Conservation (phyloP, 2,888 invertebrate species). For the Pyrocoelia pectoralis region DNA sequence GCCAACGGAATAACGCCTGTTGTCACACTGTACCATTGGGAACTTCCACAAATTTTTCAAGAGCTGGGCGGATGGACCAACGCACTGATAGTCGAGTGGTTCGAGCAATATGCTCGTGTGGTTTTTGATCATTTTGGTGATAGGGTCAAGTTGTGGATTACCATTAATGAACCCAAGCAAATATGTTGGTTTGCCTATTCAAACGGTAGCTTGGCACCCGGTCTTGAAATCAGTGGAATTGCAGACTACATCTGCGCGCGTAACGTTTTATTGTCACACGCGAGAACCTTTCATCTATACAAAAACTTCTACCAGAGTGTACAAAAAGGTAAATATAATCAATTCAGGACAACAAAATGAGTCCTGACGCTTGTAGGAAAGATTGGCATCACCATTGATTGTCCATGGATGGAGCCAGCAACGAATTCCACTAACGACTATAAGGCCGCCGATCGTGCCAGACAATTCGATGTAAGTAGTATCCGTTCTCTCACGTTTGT, state of each 20-base stretch:
- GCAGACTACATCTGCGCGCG: conserved; percentile 71
- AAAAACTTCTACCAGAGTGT: conserved; percentile 49
- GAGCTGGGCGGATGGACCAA: conserved; percentile 60
- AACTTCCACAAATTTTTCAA: conserved; percentile 63
- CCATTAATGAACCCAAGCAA: conserved; percentile 62
- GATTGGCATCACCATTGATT: conserved; percentile 63
- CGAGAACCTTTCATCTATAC: conserved; percentile 52
- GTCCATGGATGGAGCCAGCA: conserved; percentile 68
- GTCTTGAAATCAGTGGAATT: conserved; percentile 59
- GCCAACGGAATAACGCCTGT: conserved; percentile 63
- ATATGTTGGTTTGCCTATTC: conserved; percentile 50
- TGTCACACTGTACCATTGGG: conserved; percentile 63
- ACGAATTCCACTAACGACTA: conserved; percentile 55
- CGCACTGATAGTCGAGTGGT: conserved; percentile 63
- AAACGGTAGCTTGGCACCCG: conserved; percentile 49
- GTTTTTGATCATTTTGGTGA: conserved; percentile 50
- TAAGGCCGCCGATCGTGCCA: conserved; percentile 56
- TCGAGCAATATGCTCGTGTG: conserved; percentile 64
- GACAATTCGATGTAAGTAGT: conserved; percentile 14
- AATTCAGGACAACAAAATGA: neutral
- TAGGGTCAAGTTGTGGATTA: conserved; percentile 60
- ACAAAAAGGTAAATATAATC: conserved; percentile 49
- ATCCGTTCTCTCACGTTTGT: neutral
- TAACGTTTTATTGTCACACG: conserved; percentile 62
- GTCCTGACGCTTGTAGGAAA: too few relatives aligned